Base-by-base conservation (phyloP, 1,140 invertebrate genomes). In the Adelges cooleyi region DNA sequence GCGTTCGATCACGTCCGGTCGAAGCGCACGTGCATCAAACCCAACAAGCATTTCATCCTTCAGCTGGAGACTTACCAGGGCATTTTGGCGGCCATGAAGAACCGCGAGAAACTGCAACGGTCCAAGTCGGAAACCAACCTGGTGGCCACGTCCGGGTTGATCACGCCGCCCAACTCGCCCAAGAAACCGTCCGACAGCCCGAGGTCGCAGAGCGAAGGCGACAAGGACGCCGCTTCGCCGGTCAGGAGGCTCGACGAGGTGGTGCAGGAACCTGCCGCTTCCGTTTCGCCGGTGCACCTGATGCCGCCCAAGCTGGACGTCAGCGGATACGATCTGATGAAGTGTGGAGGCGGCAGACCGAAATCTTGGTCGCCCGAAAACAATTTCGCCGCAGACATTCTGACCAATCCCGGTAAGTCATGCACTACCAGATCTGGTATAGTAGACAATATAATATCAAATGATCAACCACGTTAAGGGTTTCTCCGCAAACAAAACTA, bases 31-130 rank as follows among this genome's bases (percentile, higher is more conserved):
- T 96, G 92, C 74, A 93, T 98, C 51, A 95, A 95, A 73, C 95
- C 95, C 0, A 99, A 99, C 75, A 85, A 83, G 42, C 93, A 89
- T 71, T 99, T 99, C 77, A 81, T 95, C 52, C 80, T 85, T 69
- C 95, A 99, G 75, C 77, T 99, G 59, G 90, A 94, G 77, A 96
- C 89, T 10, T 99, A 98, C 74, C 71, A 80, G 75, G 92, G 92
- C 56, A 95, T 95, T 71, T 78, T 98, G 59, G 89, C 90, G 74
- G 95, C 94, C 0, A 97, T 95, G 90, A 93, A 90, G 73, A 93
- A 95, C 72, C 87, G 91, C 71, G 90, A 95, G 72, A 93, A 91
- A 73, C 76, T 90, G 66, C 87, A 94, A 71, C 80, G 91, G 65
- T 92, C 90, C 44, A 93, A 95, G 77, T 95, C 92, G 62, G 91